A percentile compares a stretch with the other conserved stretches of the same genome.
Conservation (phyloP, 2,113 vertebrate species). For the Eptatretus burgeri region DNA sequence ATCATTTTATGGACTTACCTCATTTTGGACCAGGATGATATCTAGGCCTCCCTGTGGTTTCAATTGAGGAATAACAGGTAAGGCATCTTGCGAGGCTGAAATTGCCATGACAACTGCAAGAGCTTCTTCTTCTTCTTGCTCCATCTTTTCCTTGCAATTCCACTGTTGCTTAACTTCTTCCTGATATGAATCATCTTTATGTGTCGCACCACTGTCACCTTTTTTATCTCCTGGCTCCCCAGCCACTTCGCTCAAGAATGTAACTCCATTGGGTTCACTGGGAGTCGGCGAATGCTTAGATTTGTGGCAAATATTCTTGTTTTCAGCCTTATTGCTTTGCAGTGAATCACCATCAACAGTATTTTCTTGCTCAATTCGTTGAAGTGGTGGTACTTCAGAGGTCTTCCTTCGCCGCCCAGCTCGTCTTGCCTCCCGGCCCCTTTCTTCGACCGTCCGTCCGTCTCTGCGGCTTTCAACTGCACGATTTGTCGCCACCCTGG, state of each 20-base stretch:
- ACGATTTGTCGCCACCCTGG: too few species aligned
- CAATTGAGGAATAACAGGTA: not conserved
- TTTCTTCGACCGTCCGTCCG: too few species aligned
- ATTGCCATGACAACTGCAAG: conserved; percentile 5
- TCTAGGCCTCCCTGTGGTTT: not conserved
- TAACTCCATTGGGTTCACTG: not conserved
- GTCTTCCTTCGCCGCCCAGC: too few species aligned
- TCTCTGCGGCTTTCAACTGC: too few species aligned
- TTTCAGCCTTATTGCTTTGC: too few species aligned
- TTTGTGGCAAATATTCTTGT: too few species aligned
- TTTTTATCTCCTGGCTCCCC: not conserved
- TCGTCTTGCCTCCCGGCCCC: too few species aligned
- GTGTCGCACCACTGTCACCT: conserved; percentile 23
- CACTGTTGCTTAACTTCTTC: conserved; percentile 39
- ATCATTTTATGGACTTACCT: not conserved
- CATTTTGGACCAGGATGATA: conserved; percentile 3
- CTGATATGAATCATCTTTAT: conserved; percentile 39
- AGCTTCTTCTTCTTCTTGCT: conserved; percentile 1
- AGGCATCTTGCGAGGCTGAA: conserved; percentile 1
- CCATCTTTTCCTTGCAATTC: conserved; percentile 1
- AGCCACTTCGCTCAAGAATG: not conserved
- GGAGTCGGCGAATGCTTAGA: too few species aligned
- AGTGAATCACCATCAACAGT: too few species aligned
- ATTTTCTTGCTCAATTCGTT: too few species aligned
- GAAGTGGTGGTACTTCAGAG: too few species aligned